Evolutionary conservation across 2,888 invertebrate genomes (phyloP), one percentile per base, ranked within the genome.

Genomic region (Phortica magna): DNA sequence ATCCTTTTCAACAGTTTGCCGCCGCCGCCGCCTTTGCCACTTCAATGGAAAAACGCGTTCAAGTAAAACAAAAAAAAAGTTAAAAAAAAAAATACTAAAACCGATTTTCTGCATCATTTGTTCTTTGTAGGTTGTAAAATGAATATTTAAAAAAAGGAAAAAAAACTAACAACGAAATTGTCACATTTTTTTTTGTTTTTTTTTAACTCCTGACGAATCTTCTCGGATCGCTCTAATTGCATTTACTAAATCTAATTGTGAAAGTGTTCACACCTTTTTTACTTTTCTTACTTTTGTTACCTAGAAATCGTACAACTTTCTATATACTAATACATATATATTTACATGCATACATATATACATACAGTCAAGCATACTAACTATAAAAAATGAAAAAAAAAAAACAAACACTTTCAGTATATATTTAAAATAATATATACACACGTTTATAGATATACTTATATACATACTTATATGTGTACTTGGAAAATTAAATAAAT

Each of bases 21-120:
- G 14, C 48, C 9, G 14, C 48, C 7, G 48, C 14, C 10, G 41
- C 42, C 42, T 53, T 55, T 48, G 71, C 5, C n/a, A 19, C 41
- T 59, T 10, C 12, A 53, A 71, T 14, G 43, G 48, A 65, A n/a
- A 64, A 75, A 70, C 76, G 79, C 78, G 83, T 81, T 83, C 81
- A 81, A 22, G 55, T 53, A 70, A 48, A 39, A 75, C 53, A 57
- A 17, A 53, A 55, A 72, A 19, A 17, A n/a, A 12, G 53, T 71
- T 0, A 7, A 67, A 31, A 39, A 9, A 39, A 14, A 31, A 31
- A 2, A 2, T 4, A 31, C 31, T 31, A 31, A 31, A 31, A 31
- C 31, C 31, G 31, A 31, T 31, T 48, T 48, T 48, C 9, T 48
- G 10, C 48, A 7, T 48, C 48, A 7, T 48, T 48, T 48, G 48